Evolutionary conservation across 2,888 invertebrate genomes (phyloP), one percentile per base, ranked within the genome.

Genomic region (Synanthedon tipuliformis): DNA sequence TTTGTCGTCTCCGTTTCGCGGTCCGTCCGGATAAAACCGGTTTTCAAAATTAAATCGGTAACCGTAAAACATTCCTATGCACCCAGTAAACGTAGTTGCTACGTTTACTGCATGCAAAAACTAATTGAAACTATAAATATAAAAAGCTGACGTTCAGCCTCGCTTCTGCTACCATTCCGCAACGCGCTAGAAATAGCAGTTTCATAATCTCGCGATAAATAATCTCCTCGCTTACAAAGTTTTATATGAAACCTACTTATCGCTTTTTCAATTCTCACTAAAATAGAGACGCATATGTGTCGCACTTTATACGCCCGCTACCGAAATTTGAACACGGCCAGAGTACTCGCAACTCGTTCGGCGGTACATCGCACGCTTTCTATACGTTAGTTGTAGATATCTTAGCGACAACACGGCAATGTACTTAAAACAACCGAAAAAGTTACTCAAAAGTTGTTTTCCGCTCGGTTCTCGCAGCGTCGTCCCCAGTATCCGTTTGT

Each of bases 61-160:
- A 34, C 34, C 10, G 34, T 34, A 34, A 34, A 34, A 34, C 34
- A 34, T 34, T 34, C 8, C 34, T 34, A 34, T 5, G 23, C 45
- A 13, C 45, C 45, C 12, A 11, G 23, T 23, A 23, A 23, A 18
- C 49, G 15, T 64, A 66, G 59, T 60, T 64, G 63, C 58, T 61
- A 73, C 64, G 65, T 65, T 64, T 64, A 68, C 67, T 67, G 75
- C 76, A 73, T 79, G 79, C 77, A 65, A 73, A 73, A 67, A 73
- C 75, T 84, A 84, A 84, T 84, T 84, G 81, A 82, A 82, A 82
- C 83, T 81, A 82, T 82, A 83, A 84, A 83, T 84, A 82, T 76
- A 45, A 13, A 74, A 75, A 69, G 62, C 69, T 65, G 73, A 69
- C 75, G 68, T 74, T 78, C 78, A n/a, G 13, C n/a, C 45, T 74